Conservation (phyloP, 2,113 vertebrate species). For the Perccottus glenii region DNA sequence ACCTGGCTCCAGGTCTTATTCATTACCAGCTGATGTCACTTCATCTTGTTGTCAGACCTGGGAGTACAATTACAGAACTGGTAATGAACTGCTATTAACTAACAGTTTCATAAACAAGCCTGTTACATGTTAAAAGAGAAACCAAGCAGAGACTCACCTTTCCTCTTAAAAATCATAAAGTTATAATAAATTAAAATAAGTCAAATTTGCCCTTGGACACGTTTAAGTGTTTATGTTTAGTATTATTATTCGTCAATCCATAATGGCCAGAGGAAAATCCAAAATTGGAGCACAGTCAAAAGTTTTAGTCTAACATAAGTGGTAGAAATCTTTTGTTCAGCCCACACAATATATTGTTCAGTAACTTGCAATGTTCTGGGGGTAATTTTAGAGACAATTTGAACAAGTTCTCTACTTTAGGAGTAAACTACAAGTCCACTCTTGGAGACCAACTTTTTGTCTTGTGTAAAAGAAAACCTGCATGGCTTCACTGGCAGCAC, state of each 20-base stretch:
- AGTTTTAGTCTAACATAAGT: constrained; percentile 18
- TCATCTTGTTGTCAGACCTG: constrained; percentile 9
- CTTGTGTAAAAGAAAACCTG: constrained; percentile 7
- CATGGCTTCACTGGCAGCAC: constrained; percentile 4
- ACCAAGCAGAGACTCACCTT: no score
- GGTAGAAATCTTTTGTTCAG: constrained; percentile 7
- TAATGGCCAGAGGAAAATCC: background rate
- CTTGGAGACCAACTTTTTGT: constrained; percentile 15
- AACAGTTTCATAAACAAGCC: background rate
- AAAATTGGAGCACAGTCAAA: constrained; percentile 28
- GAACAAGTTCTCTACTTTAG: constrained; percentile 17
- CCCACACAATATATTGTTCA: constrained; percentile 14
- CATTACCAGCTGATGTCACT: constrained; percentile 23
- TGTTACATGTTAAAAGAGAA: background rate
- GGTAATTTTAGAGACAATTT: constrained; percentile 29
- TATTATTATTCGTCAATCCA: background rate
- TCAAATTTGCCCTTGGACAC: background rate
- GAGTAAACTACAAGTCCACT: constrained; percentile 6
- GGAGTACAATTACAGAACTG: background rate
- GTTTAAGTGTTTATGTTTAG: background rate
- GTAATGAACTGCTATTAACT: constrained; percentile 14
- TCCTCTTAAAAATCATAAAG: background rate
- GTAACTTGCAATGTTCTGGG: constrained; percentile 21
- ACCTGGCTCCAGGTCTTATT: constrained; percentile 25
- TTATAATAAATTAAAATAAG: background rate